phyloP scores from a whole-genome alignment of 2,888 invertebrate genomes.

The Unio pictorum region DNA sequence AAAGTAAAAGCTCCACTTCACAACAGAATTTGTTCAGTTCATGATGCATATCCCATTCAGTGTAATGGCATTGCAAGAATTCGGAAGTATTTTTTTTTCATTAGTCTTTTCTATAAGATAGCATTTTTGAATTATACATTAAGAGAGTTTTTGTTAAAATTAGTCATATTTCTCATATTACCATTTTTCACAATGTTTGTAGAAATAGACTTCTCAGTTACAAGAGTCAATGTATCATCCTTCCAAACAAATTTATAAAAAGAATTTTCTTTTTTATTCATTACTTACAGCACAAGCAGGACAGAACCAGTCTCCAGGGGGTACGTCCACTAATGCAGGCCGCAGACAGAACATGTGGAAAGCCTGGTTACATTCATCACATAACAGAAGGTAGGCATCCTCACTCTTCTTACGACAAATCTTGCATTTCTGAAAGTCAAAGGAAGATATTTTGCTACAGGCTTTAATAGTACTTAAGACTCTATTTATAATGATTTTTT shows the following conservation, averaged over 20 bases:
- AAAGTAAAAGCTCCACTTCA: too few relatives aligned
- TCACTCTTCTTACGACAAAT: slow-evolving; percentile 70
- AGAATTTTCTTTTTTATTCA: not conserved
- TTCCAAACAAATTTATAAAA: too few relatives aligned
- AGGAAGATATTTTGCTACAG: too few relatives aligned
- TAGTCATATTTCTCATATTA: not conserved
- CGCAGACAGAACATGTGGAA: slow-evolving; percentile 70
- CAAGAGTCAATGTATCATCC: too few relatives aligned
- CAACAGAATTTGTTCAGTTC: too few relatives aligned
- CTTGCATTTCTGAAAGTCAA: slow-evolving; percentile 70
- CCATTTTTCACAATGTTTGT: slow-evolving; percentile 1
- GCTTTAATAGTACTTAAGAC: too few relatives aligned
- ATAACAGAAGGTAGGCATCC: slow-evolving; percentile 63
- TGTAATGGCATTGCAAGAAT: too few relatives aligned
- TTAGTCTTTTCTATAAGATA: not conserved
- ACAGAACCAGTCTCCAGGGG: slow-evolving; percentile 71
- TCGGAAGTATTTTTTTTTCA: too few relatives aligned
- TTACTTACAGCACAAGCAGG: slow-evolving; percentile 64
- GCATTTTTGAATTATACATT: too few relatives aligned
- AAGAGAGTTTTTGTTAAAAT: too few relatives aligned
- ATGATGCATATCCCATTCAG: too few relatives aligned
- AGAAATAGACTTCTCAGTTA: not conserved
- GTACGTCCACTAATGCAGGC: slow-evolving; percentile 61
- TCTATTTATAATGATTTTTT: too few relatives aligned
- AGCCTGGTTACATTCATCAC: slow-evolving; percentile 70